Evolutionary conservation across 2,113 vertebrate genomes (phyloP), one percentile per base, ranked within the genome.

Genomic region (Hymenochirus boettgeri): DNA sequence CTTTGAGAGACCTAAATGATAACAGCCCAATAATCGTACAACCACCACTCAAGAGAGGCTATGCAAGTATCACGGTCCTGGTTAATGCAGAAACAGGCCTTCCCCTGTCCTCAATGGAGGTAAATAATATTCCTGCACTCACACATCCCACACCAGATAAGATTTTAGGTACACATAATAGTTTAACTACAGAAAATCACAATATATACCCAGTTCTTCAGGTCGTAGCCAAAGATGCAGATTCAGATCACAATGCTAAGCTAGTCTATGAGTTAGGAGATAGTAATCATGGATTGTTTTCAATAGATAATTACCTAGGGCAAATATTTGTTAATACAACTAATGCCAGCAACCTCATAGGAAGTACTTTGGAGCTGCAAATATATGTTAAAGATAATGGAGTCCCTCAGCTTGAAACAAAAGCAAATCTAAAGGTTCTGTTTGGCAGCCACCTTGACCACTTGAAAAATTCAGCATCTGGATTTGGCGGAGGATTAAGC

Each of bases 1-100:
- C 75, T 23, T 66, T 98, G 23, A 82, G 90, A 0, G 95, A 98
- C 61, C 74, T 26, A 52, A 99, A 99, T 0, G 96, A 99, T 75
- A 98, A 98, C 0, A 65, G 75, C 1, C 95, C 95, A 0, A 1
- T 91, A 31, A 84, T 99, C 70, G 82, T 75, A 1, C 69, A 77
- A 1, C 94, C 95, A 0, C 70, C 6, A 1, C 81, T 92, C 7
- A 85, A 80, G 18, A 84, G 79, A 21, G 91, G 91, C 0, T 55
- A 67, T 9, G 92, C 90, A 54, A 79, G 50, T 1, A 65, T 98
- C 2, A 90, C 79, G 0, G 70, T 95, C 24, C 88, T 93, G 2
- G 88, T 97, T 22, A 88, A 86, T 2, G 71, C 58, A 0, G 89
- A 91, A 63, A 90, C 84, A 0, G 93, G 92, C 3, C 80, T 77